Base-by-base conservation (phyloP, 1,140 invertebrate genomes). In the Psix sp. region DNA sequence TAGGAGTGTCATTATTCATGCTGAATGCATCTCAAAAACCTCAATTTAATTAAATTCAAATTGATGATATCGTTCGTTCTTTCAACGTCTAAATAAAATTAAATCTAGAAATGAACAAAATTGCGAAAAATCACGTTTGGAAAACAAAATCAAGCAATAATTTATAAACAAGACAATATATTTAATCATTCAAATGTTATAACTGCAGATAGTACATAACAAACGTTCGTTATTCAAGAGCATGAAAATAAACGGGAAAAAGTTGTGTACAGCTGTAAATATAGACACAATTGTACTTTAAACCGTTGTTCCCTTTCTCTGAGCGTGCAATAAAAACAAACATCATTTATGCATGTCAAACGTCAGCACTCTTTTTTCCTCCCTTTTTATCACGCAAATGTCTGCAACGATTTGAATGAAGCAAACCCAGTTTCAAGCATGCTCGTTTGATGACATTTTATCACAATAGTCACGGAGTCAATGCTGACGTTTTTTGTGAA, bases 271-370 rank as follows among this genome's bases (percentile, higher is more conserved):
- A n/a, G 17, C 26, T 26, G 18, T 26, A 38, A 46, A 46, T 39
- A 15, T 18, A 46, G 20, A 39, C 10, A 16, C 36, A 18, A 60
- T 39, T 60, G 43, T 48, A 48, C 36, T 48, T 48, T 40, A 39
- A 40, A 60, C 36, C 11, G n/a, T n/a, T n/a, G 18, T 39, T 20
- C 11, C 29, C 26, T 49, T 49, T 5, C 17, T 17, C 9, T 6
- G 7, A 6, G 14, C 36, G 7, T 16, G 26, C 26, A 62, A 35
- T 33, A 63, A 43, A 63, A 59, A 63, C 21, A 43, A 51, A 35
- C 38, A 43, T 43, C 20, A 36, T 20, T 21, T 11, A 29, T 51
- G 46, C 29, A 45, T 43, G 46, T 63, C 59, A 43, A 63, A 45
- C 10, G 36, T 62, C 59, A 52, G 1, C 3, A 35, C 13, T 35